phyloP scores from a whole-genome alignment of 2,113 vertebrate species.

The Conger conger region DNA sequence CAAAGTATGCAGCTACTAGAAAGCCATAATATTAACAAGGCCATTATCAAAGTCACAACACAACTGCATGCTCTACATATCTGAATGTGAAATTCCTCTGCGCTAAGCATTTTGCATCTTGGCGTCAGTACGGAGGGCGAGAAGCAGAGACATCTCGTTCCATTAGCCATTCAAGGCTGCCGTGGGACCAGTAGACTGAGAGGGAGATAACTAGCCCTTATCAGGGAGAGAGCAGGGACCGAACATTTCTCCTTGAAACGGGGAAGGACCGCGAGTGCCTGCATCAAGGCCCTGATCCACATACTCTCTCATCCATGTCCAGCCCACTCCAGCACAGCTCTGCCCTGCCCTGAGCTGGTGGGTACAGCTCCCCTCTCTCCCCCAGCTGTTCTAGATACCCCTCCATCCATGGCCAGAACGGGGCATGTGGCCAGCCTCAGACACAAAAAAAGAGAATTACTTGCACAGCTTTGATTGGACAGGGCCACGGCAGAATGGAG shows the following conservation, averaged over 20 bases:
- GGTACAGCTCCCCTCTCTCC: not conserved
- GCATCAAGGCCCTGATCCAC: conserved; percentile 6
- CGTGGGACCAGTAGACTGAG: not conserved
- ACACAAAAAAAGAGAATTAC: not conserved
- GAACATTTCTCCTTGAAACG: conserved; percentile 33
- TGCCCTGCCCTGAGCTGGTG: not conserved
- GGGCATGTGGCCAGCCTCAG: not conserved
- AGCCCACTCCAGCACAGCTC: not conserved
- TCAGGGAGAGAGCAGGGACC: not conserved
- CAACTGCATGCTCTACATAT: conserved; percentile 55
- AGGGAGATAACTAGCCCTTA: not conserved
- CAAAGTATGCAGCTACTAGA: conserved; percentile 51
- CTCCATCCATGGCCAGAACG: not conserved
- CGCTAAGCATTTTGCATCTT: conserved; percentile 15
- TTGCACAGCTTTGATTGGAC: not conserved
- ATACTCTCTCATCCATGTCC: conserved; percentile 1
- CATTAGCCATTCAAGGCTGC: not conserved
- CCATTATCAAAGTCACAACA: conserved; percentile 53
- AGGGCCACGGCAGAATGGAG: not conserved
- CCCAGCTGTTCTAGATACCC: conserved; percentile 14
- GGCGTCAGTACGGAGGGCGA: conserved; percentile 53
- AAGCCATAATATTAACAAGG: conserved; percentile 64
- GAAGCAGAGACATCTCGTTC: conserved; percentile 37
- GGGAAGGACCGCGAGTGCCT: not conserved
- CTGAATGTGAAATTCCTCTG: conserved; percentile 58